phyloP scores from a whole-genome alignment of 2,113 vertebrate genomes.

The Spea bombifrons region DNA sequence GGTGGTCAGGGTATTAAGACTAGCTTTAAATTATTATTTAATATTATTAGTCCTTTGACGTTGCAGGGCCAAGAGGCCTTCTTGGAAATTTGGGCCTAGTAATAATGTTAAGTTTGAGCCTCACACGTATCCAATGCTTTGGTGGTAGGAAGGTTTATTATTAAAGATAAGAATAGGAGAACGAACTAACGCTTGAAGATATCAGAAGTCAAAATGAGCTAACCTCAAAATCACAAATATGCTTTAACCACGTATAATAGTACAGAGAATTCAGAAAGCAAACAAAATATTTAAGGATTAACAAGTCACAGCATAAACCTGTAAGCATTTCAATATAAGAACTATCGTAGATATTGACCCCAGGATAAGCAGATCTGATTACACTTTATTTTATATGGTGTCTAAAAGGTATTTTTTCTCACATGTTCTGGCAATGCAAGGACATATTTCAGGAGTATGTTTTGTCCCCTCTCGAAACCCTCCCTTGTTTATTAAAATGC shows the following conservation, averaged over 20 bases:
- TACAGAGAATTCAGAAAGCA: neutral
- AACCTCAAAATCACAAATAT: neutral
- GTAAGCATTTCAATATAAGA: neutral
- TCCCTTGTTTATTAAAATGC: too few relatives aligned
- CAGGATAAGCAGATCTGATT: constrained; percentile 22
- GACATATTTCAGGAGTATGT: constrained; percentile 7
- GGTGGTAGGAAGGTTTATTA: too few relatives aligned
- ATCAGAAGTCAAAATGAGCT: neutral
- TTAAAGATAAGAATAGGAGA: too few relatives aligned
- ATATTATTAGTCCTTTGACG: too few relatives aligned
- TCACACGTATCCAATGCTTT: too few relatives aligned
- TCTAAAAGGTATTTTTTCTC: neutral
- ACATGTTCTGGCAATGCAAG: constrained; percentile 25
- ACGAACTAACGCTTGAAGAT: too few relatives aligned
- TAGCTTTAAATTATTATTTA: too few relatives aligned
- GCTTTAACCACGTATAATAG: neutral
- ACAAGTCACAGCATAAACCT: neutral
- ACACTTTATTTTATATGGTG: constrained; percentile 17
- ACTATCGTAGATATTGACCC: constrained; percentile 26
- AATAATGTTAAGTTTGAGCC: too few relatives aligned
- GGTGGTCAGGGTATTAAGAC: too few relatives aligned
- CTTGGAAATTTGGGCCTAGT: too few relatives aligned
- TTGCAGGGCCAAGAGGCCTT: too few relatives aligned
- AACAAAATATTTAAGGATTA: constrained; percentile 16
- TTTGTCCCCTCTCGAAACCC: neutral